Percentiles rank a stretch among this genome's conserved stretches.
phyloP scores from a whole-genome alignment of 2,113 vertebrate genomes.

The Galemys pyrenaicus region DNA sequence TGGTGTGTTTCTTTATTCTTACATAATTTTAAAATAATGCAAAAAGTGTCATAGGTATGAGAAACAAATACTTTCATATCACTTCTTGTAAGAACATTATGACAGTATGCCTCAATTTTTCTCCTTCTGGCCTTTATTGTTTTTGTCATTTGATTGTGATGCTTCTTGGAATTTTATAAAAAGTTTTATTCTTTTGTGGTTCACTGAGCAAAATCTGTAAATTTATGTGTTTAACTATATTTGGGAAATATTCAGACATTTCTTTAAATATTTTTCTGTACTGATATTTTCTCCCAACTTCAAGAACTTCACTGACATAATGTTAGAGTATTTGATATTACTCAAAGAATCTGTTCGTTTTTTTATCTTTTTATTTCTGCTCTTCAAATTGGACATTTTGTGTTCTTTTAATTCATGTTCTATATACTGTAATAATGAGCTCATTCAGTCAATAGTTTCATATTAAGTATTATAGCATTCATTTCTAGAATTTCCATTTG shows the following conservation, averaged over 20 bases:
- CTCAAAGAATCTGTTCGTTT: neutral
- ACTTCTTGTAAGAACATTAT: neutral
- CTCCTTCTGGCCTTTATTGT: neutral
- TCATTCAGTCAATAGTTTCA: neutral
- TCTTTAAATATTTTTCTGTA: neutral
- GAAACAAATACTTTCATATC: neutral
- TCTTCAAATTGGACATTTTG: neutral
- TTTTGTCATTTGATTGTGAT: neutral
- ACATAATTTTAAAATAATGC: neutral
- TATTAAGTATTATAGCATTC: neutral
- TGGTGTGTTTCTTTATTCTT: neutral
- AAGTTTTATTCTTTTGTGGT: neutral
- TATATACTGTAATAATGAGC: neutral
- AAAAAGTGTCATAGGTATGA: neutral
- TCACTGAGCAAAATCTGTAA: neutral
- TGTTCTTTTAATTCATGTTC: neutral
- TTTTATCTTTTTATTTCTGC: neutral
- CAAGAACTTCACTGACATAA: neutral
- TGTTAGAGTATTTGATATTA: neutral
- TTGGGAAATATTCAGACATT: neutral
- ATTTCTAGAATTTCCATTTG: neutral
- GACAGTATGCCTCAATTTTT: neutral
- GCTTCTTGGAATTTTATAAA: neutral
- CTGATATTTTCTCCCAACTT: neutral
- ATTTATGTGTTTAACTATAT: conserved; percentile 11